Evolutionary conservation across 2,888 invertebrate genomes (phyloP).

Genomic region (Hydriomena furcata): DNA sequence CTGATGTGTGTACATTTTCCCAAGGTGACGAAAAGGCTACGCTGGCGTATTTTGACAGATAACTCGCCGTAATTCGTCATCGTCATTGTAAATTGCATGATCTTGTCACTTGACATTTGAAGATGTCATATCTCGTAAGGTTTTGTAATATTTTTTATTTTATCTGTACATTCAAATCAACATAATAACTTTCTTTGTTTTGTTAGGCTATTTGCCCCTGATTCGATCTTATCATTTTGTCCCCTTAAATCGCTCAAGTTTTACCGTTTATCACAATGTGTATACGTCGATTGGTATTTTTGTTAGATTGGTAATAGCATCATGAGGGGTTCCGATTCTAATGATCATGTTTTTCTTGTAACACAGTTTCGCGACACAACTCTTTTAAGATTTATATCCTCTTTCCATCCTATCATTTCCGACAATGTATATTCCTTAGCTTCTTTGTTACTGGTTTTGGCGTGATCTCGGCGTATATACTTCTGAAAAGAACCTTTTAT

Average conservation of each 20-base stretch:
- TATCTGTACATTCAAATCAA: too few species aligned
- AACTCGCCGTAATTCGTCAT: constrained; percentile 8
- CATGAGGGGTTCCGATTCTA: neutral
- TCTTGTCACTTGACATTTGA: constrained; percentile 18
- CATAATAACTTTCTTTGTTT: neutral
- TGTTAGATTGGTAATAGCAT: neutral
- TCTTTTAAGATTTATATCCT: too few species aligned
- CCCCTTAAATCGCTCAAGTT: neutral
- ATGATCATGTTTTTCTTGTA: neutral
- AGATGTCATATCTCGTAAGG: constrained; percentile 2
- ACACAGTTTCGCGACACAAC: neutral
- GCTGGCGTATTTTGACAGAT: constrained; percentile 5
- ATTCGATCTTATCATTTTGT: neutral
- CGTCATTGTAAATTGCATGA: constrained; percentile 18
- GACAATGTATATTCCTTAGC: too few species aligned
- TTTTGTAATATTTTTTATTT: constrained; percentile 10
- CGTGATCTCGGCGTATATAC: too few species aligned
- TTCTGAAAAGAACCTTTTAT: too few species aligned
- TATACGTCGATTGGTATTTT: neutral
- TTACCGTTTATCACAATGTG: neutral
- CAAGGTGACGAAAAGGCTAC: constrained; percentile 2
- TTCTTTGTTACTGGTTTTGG: too few species aligned
- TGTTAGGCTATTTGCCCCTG: too few species aligned
- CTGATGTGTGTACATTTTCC: neutral
- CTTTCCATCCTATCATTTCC: too few species aligned